Evolutionary conservation across 2,888 invertebrate species (phyloP).

Genomic region (Drosophila cracens): DNA sequence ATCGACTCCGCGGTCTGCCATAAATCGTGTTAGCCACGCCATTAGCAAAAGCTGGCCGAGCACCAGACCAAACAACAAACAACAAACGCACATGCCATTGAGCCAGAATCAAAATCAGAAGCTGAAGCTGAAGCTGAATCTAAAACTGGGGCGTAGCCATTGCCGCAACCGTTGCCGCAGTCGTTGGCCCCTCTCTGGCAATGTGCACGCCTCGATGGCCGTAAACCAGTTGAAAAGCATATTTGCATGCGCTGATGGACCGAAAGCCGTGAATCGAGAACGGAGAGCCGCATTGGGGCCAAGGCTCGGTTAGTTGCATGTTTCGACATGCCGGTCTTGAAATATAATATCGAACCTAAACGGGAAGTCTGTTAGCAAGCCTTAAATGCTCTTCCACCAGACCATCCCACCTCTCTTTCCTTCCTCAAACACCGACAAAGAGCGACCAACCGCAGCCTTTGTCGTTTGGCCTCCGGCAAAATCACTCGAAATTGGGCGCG

Average conservation of each 20-base stretch:
- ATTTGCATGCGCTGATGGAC: slow-evolving; percentile 78
- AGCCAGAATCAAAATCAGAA: slow-evolving; percentile 5
- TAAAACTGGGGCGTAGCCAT: slow-evolving; percentile 1
- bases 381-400: slow-evolving; percentile 32
- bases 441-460: slow-evolving; percentile 16
- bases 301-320: slow-evolving; percentile 29
- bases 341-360: slow-evolving; percentile 72
- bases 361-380: slow-evolving; percentile 58
- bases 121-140: slow-evolving; percentile 7
- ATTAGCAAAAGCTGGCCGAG: slow-evolving; percentile 75
- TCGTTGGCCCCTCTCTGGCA: slow-evolving; percentile 21
- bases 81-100: slow-evolving; percentile 48
- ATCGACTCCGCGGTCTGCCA: slow-evolving; percentile 57
- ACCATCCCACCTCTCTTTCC: background rate
- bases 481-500: slow-evolving; percentile 60
- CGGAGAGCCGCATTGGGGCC: slow-evolving; percentile 34
- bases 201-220: slow-evolving; percentile 70
- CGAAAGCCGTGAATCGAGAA: slow-evolving; percentile 29
- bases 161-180: slow-evolving; percentile 12
- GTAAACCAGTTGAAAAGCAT: slow-evolving; percentile 80
- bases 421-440: background rate
- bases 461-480: slow-evolving; percentile 41
- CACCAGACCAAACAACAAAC: slow-evolving; percentile 48
- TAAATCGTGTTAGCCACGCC: slow-evolving; percentile 79
- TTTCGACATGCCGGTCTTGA: slow-evolving; percentile 51